Base-by-base conservation (phyloP, 2,888 invertebrate species). In the Marasmarcha lunaedactyla region DNA sequence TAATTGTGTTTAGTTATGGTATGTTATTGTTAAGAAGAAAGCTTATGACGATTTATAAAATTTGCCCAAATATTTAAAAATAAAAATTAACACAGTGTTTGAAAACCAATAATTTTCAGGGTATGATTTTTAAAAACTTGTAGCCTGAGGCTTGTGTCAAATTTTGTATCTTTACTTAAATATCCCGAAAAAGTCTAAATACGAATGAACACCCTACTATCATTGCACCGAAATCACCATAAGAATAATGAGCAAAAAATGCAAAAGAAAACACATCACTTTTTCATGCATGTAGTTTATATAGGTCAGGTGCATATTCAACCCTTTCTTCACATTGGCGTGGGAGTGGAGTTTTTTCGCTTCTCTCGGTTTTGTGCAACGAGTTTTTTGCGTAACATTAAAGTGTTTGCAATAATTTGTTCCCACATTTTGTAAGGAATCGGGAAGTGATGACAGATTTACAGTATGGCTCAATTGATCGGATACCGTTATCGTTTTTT, bases 341-440 rank as follows among this genome's bases (percentile, higher is more conserved):
- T 71, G 49, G 83, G 83, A 81, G 83, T 71, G 49, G 46, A 50
- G 57, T 58, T 77, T 76, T 77, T 76, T 69, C 57, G 20, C 7
- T 7, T 20, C 20, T 20, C 20, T 20, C 20, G 3, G 20, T 66
- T 71, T 78, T 77, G 69, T 76, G 74, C 72, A 68, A 65, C 58
- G 48, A 41, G n/a, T 70, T 76, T 76, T 74, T 78, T 71, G 62
- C 62, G 58, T 49, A 57, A 47, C 51, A 50, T 57, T 57, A 50
- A 71, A 72, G 77, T 83, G 79, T 81, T 78, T 79, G 81, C 77
- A 65, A 79, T 79, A 79, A 83, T 83, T 81, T 83, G 79, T 83
- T 81, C 83, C 77, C 81, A 83, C 79, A 79, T 63, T 63, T 60
- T 55, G 50, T 56, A 55, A 54, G 54, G 46, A 62, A 69, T 60